phyloP scores from a whole-genome alignment of 2,797 vertebrate genomes.

The Gymnodraco acuticeps region DNA sequence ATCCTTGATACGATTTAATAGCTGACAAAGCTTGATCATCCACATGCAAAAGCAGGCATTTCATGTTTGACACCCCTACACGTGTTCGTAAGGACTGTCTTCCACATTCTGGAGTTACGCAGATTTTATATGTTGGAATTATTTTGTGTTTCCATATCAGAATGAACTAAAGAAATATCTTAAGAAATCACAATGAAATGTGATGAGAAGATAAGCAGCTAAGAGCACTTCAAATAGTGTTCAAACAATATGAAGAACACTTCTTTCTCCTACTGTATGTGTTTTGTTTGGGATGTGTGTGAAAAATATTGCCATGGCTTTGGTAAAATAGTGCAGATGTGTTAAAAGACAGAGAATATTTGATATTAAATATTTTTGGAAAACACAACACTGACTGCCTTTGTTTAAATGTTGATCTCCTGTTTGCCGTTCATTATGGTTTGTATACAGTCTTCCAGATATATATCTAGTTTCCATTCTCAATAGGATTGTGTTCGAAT shows the following conservation, averaged over 20 bases:
- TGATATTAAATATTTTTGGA: constrained; percentile 73
- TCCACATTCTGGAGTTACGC: constrained; percentile 56
- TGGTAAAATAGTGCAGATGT: constrained; percentile 60
- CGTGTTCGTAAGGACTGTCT: constrained; percentile 51
- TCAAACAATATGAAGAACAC: constrained; percentile 46
- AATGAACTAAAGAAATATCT: constrained; percentile 45
- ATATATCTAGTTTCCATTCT: background rate
- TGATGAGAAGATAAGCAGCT: constrained; percentile 77
- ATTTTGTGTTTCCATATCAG: constrained; percentile 39
- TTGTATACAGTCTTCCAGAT: background rate
- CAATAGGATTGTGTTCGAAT: background rate
- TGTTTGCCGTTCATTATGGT: background rate
- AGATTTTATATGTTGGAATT: constrained; percentile 43
- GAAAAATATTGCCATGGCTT: constrained; percentile 59
- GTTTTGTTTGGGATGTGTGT: constrained; percentile 64
- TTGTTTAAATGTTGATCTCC: constrained; percentile 21
- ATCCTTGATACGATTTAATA: constrained; percentile 4
- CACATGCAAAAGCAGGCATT: constrained; percentile 1
- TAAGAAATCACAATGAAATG: constrained; percentile 55
- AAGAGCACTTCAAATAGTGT: constrained; percentile 63
- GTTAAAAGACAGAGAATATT: constrained; percentile 65
- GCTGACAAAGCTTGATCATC: constrained; percentile 12
- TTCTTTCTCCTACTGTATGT: constrained; percentile 47
- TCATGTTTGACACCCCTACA: constrained; percentile 1
- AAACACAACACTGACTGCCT: constrained; percentile 34